Evolutionary conservation across 2,797 vertebrate genomes (phyloP), one percentile per base, ranked within the genome.

Genomic region (Fringilla coelebs): DNA sequence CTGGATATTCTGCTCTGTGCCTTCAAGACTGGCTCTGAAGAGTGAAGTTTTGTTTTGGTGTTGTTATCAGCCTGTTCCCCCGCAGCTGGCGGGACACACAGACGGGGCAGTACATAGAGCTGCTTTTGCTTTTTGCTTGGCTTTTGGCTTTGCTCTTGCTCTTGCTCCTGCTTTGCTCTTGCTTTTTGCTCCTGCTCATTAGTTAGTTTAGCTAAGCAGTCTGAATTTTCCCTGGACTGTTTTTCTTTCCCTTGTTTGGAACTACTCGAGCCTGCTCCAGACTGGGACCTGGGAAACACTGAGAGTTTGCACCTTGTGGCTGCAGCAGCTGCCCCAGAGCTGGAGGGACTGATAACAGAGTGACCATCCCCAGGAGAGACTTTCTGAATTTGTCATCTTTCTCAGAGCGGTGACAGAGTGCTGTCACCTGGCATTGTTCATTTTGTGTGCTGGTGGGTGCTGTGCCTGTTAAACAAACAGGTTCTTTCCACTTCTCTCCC

Each of bases 221-320:
- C 52, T 1, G 1, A 32, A 32, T 32, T 54, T 32, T 21, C 5
- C 31, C 52, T n/a, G 52, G 31, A 54, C 31, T 54, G 31, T 54
- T 14, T 54, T 54, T 32, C 31, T 54, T 32, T n/a, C 52, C 31
- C 31, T 54, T 14, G 32, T 21, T 32, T 21, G 31, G 52, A 32
- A 6, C 19, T 6, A 21, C 31, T 54, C 1, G 2, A n/a, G 13
- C 52, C 52, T 54, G 52, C 19, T 54, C 31, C 0, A 0, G 13
- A 5, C 52, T 54, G 52, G 52, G 31, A 6, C 52, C 52, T 54
- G 19, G 52, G 2, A n/a, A 49, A 31, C 52, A 54, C 31, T 1
- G 0, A 54, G 31, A n/a, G 19, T 54, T n/a, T 54, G 52, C 52
- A 32, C 31, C 31, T 54, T 54, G 52, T 32, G 52, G 17, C 31